A percentile compares a stretch with the other conserved stretches of the same genome.
Conservation (phyloP, 1,140 invertebrate genomes). For the Battus philenor region DNA sequence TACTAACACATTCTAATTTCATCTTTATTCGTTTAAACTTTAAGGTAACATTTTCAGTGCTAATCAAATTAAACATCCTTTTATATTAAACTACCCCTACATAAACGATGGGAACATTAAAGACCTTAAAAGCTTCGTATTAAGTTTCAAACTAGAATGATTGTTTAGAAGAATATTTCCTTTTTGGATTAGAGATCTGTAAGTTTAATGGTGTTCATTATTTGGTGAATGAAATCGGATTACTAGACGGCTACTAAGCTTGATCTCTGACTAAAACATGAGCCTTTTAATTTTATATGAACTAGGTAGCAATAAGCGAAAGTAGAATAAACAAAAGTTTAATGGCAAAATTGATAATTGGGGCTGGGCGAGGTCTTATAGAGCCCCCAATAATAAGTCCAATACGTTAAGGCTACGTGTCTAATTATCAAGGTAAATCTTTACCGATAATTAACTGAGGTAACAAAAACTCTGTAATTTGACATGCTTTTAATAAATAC, state of each 20-base stretch:
- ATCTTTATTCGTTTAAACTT: slow-evolving; percentile 28
- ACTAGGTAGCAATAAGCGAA: slow-evolving; percentile 17
- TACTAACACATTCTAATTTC: slow-evolving; percentile 26
- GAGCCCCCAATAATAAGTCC: no score
- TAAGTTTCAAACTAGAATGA: slow-evolving; percentile 18
- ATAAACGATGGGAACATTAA: slow-evolving; percentile 18
- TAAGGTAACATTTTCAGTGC: slow-evolving; percentile 28
- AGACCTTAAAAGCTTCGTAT: slow-evolving; percentile 15
- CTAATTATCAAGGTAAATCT: no score
- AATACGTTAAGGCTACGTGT: no score
- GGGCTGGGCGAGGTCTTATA: no score
- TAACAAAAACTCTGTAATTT: no score
- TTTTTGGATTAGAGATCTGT: slow-evolving; percentile 15
- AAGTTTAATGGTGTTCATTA: slow-evolving; percentile 52
- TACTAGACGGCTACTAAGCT: slow-evolving; percentile 39
- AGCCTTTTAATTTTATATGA: slow-evolving; percentile 37
- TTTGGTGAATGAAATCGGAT: slow-evolving; percentile 50
- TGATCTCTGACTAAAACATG: slow-evolving; percentile 37
- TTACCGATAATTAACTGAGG: no score
- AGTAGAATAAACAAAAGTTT: slow-evolving; percentile 19
- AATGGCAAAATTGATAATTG: slow-evolving; percentile 6
- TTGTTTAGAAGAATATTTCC: slow-evolving; percentile 12
- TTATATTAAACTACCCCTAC: slow-evolving; percentile 2
- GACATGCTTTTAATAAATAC: no score
- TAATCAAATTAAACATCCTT: slow-evolving; percentile 5